Base-by-base conservation (phyloP, 2,797 vertebrate species). In the Todus mexicanus region DNA sequence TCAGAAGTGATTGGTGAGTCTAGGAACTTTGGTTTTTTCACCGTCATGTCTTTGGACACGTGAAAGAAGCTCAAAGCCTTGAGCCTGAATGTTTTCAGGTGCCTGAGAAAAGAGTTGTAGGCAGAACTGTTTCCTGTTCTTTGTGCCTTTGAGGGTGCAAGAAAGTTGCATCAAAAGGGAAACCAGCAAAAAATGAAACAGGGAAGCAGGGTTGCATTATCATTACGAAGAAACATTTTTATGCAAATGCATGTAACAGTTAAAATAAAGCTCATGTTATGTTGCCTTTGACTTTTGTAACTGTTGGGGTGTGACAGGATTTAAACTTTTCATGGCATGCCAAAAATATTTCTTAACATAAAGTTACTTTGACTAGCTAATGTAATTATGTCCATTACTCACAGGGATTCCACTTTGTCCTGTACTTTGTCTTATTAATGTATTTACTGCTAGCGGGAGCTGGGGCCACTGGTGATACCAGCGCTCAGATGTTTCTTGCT, bases 341-440 rank as follows among this genome's bases (percentile, higher is more conserved):
- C 91, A 96, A 93, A 94, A 95, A 88, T 94, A 83, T 95, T 96
- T 96, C 94, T 96, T 94, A 95, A 92, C 88, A 95, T 94, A 63
- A 91, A 93, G 66, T 91, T 87, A 83, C 80, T 97, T 97, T 96
- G 95, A 93, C 93, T 97, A 91, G 93, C 94, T 97, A 97, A 97
- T 97, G 57, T 91, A 96, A 97, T 97, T 97, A 96, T 79, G 83
- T 71, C 95, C 94, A 95, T 97, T 97, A 95, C 91, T 91, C 96
- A 91, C 82, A 95, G 91, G 84, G 89, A 90, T 96, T 96, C 95
- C 27, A 42, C 76, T 92, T 90, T 93, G 95, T 96, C 95, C 95
- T 93, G 93, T 78, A 76, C 96, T 94, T 91, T 53, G 54, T 81
- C 82, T 94, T 91, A 73, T 80, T 94, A 75, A 84, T 43, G 11